Base-by-base conservation (phyloP, 2,797 vertebrate species). In the Gymnoscopelus braueri region DNA sequence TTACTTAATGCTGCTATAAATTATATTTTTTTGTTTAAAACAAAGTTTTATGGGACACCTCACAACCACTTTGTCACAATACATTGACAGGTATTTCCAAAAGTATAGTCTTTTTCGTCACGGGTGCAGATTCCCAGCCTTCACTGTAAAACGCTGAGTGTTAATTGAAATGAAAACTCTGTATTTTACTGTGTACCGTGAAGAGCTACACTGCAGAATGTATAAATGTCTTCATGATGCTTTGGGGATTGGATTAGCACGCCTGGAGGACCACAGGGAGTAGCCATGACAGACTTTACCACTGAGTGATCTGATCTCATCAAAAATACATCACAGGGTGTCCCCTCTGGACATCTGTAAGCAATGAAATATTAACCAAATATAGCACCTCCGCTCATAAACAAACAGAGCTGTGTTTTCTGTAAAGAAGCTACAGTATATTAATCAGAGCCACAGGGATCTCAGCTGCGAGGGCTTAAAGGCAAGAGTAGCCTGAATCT, bases 241-340 rank as follows among this genome's bases (percentile, higher is more conserved):
- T 65, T 24, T 55, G 62, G 35, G 55, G 60, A 87, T 71, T 23
- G 73, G 66, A 84, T 69, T 58, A 77, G 78, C 67, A 48, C 23
- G 79, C 70, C 78, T 78, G 63, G 35, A 63, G 11, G 71, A 74
- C 63, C 77, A 74, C 67, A 2, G 76, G 67, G 83, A 82, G 77
- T 32, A 64, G 62, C 71, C 52, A 56, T 72, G 75, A 78, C 66
- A 67, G 24, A 60, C 57, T 50, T 32, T 63, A 24, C 14, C 5
- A 32, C 62, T 63, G 77, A 71, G 69, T 77, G 69, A 82, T 87
- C 62, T 73, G 71, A 76, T 67, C 83, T 88, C 76, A 83, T 89
- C 74, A 89, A 91, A 89, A 88, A 89, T 81, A 88, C 79, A 92
- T 89, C 84, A 87, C 78, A 78, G 76, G 79, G 76, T 83, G 84